Evolutionary conservation across 2,113 vertebrate genomes (phyloP).

Genomic region (Mastomys natalensis): DNA sequence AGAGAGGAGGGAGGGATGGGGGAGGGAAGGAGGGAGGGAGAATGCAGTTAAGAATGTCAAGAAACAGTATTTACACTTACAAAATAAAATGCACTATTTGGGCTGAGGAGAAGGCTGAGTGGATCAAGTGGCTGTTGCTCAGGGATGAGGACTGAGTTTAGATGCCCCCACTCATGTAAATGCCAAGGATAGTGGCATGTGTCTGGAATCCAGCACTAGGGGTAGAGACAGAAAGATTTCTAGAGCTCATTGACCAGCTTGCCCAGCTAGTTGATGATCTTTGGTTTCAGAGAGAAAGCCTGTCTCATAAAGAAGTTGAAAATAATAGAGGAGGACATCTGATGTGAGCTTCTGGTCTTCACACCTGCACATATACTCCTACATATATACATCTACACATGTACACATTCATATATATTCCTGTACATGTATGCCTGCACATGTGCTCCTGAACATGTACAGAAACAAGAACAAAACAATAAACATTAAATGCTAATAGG

Average conservation of each 20-base stretch:
- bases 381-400: no score
- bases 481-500: no score
- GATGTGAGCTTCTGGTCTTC: no score
- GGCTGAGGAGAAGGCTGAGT: neutral
- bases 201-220: neutral
- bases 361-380: neutral
- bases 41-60: neutral
- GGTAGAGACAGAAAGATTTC: neutral
- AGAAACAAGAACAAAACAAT: neutral
- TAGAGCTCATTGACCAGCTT: neutral
- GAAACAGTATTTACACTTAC: conserved; percentile 28
- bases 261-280: neutral
- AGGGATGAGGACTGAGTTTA: neutral
- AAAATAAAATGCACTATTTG: neutral
- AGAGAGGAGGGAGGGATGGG: no score
- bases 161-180: neutral
- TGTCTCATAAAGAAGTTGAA: neutral
- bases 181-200: neutral
- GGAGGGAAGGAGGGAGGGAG: fast-evolving
- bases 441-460: neutral
- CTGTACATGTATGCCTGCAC: neutral
- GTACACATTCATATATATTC: no score
- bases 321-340: neutral
- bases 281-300: neutral
- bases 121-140: neutral